phyloP scores from a whole-genome alignment of 2,113 vertebrate genomes.

The Eclectus roratus region DNA sequence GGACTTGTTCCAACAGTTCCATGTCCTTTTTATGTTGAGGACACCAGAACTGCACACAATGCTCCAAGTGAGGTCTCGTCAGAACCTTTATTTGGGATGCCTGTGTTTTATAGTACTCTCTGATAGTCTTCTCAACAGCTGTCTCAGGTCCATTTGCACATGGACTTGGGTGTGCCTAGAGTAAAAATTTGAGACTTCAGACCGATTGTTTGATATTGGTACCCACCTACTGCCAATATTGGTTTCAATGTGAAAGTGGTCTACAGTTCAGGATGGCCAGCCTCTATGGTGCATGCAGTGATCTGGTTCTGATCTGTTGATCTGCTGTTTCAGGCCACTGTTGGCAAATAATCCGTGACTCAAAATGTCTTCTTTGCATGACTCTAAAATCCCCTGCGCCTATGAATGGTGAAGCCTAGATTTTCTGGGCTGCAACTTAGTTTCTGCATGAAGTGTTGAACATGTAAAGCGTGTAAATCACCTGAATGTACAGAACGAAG shows the following conservation, averaged over 20 bases:
- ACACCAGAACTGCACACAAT: not conserved
- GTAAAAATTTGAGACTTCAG: not conserved
- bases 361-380: rapidly evolving
- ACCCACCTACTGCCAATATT: not conserved
- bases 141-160: not conserved
- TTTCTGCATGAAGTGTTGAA: not conserved
- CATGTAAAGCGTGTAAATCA: not conserved
- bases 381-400: not conserved
- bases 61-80: not conserved
- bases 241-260: not conserved
- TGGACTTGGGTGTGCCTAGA: not conserved
- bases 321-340: not conserved
- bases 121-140: not conserved
- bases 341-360: not conserved
- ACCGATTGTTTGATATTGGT: rapidly evolving
- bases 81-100: not conserved
- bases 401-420: not conserved
- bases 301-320: not conserved
- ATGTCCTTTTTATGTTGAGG: not conserved
- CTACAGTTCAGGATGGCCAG: not conserved
- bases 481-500: not conserved
- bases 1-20: not conserved
- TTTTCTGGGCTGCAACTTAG: not conserved
- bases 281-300: rapidly evolving
- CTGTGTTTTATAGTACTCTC: not conserved